Conservation (phyloP, 2,888 invertebrate species). For the Serrognathus titanus region DNA sequence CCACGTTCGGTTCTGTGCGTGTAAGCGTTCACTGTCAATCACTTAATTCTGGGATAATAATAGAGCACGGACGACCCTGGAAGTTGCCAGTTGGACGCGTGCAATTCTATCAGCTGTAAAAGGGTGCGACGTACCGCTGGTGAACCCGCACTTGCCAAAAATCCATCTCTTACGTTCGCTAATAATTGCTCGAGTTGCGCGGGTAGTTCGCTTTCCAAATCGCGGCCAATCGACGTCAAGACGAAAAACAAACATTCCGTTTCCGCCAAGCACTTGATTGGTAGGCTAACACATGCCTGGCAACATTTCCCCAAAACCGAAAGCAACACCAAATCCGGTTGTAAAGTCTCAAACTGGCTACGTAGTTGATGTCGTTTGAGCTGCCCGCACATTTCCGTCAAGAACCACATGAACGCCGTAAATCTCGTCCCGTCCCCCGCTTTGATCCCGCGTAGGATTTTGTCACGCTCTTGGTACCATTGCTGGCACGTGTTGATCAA, state of each 20-base stretch:
- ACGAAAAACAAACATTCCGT: constrained; percentile 88
- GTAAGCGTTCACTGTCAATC: constrained; percentile 15
- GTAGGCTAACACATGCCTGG: constrained; percentile 80
- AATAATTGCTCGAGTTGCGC: constrained; percentile 76
- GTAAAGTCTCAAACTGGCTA: constrained; percentile 56
- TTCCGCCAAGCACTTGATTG: constrained; percentile 77
- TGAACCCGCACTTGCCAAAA: constrained; percentile 69
- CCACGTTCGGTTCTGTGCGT: constrained; percentile 4
- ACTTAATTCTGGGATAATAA: constrained; percentile 67
- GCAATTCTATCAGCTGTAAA: constrained; percentile 84
- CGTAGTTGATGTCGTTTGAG: constrained; percentile 65
- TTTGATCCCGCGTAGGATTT: constrained; percentile 54
- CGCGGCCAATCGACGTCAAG: constrained; percentile 82
- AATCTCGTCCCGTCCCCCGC: constrained; percentile 65
- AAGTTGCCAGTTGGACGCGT: constrained; percentile 88
- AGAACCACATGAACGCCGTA: constrained; percentile 84
- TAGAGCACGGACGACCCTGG: constrained; percentile 86
- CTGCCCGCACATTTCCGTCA: constrained; percentile 88
- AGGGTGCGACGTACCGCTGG: constrained; percentile 79
- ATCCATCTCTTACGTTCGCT: constrained; percentile 78
- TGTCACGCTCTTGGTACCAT: constrained; percentile 75
- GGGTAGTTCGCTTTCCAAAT: constrained; percentile 78
- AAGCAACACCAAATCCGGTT: constrained; percentile 72
- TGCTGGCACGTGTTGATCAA: constrained; percentile 86
- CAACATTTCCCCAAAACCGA: constrained; percentile 86